A percentile compares a stretch with the other conserved stretches of the same genome.
Conservation (phyloP, 1,140 invertebrate genomes). For the Listronotus oregonensis region DNA sequence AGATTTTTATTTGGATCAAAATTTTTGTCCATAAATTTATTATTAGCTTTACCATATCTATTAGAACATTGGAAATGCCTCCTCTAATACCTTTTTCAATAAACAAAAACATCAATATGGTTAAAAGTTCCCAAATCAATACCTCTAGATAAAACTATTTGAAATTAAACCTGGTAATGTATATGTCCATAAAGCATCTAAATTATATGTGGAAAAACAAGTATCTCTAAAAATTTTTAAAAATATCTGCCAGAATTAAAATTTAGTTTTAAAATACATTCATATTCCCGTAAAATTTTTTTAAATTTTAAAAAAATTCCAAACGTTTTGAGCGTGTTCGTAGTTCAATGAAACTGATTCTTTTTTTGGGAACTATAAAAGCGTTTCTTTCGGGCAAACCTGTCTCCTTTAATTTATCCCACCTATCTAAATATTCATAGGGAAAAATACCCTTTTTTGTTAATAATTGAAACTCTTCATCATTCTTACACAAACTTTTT, state of each 20-base stretch:
- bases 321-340: constrained; percentile 52
- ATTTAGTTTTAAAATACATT: constrained; percentile 58
- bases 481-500: no score
- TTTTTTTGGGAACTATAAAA: constrained; percentile 53
- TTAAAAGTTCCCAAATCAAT: constrained; percentile 6
- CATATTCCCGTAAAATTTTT: constrained; percentile 53
- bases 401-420: constrained; percentile 9
- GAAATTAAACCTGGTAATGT: no score
- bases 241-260: constrained; percentile 54
- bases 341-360: constrained; percentile 49
- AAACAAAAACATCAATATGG: neutral
- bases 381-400: constrained; percentile 5
- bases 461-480: no score
- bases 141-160: neutral
- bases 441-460: constrained; percentile 48
- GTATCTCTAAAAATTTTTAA: constrained; percentile 55
- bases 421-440: constrained; percentile 47
- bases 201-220: constrained; percentile 45
- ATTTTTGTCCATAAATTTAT: constrained; percentile 29
- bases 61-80: constrained; percentile 47
- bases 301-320: constrained; percentile 55
- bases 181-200: no score
- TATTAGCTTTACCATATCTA: constrained; percentile 50
- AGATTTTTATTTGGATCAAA: constrained; percentile 27
- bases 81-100: constrained; percentile 53